Evolutionary conservation across 2,888 invertebrate species (phyloP), one percentile per base, ranked within the genome.

Genomic region (Eupeodes latifasciatus): DNA sequence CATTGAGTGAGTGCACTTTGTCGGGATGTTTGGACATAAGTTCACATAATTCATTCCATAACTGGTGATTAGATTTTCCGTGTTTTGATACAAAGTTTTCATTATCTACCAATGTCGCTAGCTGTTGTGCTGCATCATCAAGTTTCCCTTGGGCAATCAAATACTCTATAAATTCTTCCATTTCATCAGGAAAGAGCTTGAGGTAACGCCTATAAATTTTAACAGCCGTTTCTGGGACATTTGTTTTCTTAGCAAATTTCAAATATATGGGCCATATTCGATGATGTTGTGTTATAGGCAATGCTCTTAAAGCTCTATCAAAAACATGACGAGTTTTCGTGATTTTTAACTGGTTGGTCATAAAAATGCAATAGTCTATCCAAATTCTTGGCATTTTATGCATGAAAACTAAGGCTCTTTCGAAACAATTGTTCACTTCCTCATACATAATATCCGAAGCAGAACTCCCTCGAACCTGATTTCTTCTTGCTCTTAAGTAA

Each of bases 301-400:
- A 94, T n/a, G 99, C 98, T 90, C 99, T 94, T 55, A 99, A 94
- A 0, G 99, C 98, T 91, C 99, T 95, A 93, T 99, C 99, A 94
- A 99, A 98, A 7, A 98, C 97, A 92, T 97, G 97, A 71, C 99
- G 95, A 0, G 99, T 98, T 79, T 96, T 95, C 3, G 99, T 99
- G 66, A 99, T 97, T 92, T 96, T 96, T 91, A 97, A 97, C 92
- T 99, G 99, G 90, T 97, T 96, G 66, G 98, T 97, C 94, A 99
- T 95, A 92, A 99, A 97, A 78, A 96, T 96, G 89, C 99, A 98
- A 93, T 99, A 99, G 93, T 99, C 99, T 95, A 99, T 96, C 99
- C 99, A 99, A 90, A 99, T 98, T 85, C 99, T 95, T 0, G 99
- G 99, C 99, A 99, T 99, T 96, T 99, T 99, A 93, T 99, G 99